Percentiles rank a stretch among this genome's conserved stretches.
Conservation (phyloP, 1,140 invertebrate species). For the Micrasema longulum region DNA sequence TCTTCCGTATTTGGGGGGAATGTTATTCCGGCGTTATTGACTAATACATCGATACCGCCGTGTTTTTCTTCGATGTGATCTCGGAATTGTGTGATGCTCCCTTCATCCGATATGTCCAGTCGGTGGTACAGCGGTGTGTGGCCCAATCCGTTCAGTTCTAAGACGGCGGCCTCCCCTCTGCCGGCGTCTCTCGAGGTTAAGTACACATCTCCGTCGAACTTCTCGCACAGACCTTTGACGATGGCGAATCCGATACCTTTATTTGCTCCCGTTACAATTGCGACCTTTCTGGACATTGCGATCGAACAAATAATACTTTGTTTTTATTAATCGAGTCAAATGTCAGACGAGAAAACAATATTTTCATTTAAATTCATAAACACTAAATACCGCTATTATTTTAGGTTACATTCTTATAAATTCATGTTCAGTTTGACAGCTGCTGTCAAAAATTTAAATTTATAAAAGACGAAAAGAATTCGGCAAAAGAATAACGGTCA, state of each 20-base stretch:
- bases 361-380: no score
- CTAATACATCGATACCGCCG: constrained; percentile 81
- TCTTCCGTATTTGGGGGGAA: constrained; percentile 73
- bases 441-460: no score
- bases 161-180: constrained; percentile 70
- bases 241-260: constrained; percentile 82
- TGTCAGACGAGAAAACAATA: no score
- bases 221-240: constrained; percentile 74
- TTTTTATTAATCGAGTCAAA: no score
- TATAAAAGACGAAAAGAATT: no score
- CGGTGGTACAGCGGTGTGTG: constrained; percentile 74
- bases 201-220: constrained; percentile 74
- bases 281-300: constrained; percentile 50
- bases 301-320: no score
- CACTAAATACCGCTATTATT: no score
- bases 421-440: no score
- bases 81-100: constrained; percentile 71
- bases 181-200: constrained; percentile 72
- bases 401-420: no score
- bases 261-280: constrained; percentile 77
- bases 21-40: constrained; percentile 89
- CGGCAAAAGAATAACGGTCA: no score
- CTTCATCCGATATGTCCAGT: constrained; percentile 73
- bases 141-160: constrained; percentile 66
- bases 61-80: constrained; percentile 74